A percentile compares a stretch with the other conserved stretches of the same genome.
These are phyloP conservation scores for Phyllostomus discolor DNA, from an alignment of 2,113 vertebrate genomes.

Conservation along the genomic window DNA sequence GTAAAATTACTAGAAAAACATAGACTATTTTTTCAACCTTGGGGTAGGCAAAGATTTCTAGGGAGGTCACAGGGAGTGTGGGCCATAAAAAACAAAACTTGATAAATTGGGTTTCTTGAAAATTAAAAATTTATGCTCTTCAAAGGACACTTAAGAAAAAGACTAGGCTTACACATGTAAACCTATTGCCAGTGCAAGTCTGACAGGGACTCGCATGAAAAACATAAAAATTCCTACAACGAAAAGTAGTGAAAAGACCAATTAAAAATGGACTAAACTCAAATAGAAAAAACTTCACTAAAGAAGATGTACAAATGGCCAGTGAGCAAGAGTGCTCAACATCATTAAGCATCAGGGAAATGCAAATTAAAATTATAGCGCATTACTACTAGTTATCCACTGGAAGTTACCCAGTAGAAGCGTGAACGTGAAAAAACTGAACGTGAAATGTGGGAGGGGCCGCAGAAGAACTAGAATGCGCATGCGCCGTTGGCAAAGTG, in stretches of 20 bases:
- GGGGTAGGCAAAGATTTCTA: neutral
- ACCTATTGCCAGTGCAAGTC: neutral
- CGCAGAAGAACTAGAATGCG: neutral
- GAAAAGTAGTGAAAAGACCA: neutral
- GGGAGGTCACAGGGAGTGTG: neutral
- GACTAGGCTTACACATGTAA: neutral
- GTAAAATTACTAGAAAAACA: neutral
- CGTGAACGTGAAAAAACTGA: neutral
- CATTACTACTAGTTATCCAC: neutral
- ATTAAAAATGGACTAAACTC: neutral
- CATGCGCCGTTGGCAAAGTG: neutral
- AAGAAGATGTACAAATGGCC: neutral
- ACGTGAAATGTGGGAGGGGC: neutral
- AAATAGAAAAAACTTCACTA: neutral
- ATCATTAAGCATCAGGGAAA: neutral
- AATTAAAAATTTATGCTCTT: neutral
- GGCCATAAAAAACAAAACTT: neutral
- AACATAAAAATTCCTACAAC: neutral
- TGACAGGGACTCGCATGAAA: neutral
- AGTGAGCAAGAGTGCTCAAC: neutral
- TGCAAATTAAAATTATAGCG: neutral
- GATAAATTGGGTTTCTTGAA: neutral
- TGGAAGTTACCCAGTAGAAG: neutral
- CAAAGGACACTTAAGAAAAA: neutral
- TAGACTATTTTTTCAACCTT: neutral